Percentiles rank a stretch among this genome's conserved stretches.
Evolutionary conservation across 2,113 vertebrate genomes (phyloP).

Genomic region (Willisornis vidua): DNA sequence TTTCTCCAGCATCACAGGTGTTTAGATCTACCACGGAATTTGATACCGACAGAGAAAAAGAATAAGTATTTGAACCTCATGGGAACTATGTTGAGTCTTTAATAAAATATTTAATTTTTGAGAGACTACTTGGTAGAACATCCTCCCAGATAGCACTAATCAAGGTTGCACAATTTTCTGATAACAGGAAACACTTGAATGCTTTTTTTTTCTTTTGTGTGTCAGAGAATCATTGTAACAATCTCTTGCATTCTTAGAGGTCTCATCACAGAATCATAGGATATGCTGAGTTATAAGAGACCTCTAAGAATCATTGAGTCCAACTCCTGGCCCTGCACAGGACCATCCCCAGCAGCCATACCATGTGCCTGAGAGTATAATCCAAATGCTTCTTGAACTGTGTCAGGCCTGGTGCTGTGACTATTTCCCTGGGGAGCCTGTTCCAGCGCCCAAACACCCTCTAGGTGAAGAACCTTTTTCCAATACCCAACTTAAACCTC

Average conservation of each 20-base stretch:
- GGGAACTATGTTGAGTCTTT: neutral
- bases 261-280: neutral
- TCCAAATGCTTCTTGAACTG: neutral
- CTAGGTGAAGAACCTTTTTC: neutral
- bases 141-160: neutral
- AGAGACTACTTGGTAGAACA: fast-evolving
- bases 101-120: neutral
- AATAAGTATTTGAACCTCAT: neutral
- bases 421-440: neutral
- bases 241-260: neutral
- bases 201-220: neutral
- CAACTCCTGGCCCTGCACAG: neutral
- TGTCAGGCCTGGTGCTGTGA: neutral
- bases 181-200: neutral
- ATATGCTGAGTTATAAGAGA: neutral
- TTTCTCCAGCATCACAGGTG: neutral
- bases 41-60: neutral
- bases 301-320: neutral
- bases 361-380: neutral
- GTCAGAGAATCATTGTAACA: neutral
- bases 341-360: neutral
- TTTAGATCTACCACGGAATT: neutral
- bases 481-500: neutral
- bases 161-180: neutral
- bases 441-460: neutral